Evolutionary conservation across 23 tunicate genomes (phyloP).

Genomic region (Clavelina lepadiformis): DNA sequence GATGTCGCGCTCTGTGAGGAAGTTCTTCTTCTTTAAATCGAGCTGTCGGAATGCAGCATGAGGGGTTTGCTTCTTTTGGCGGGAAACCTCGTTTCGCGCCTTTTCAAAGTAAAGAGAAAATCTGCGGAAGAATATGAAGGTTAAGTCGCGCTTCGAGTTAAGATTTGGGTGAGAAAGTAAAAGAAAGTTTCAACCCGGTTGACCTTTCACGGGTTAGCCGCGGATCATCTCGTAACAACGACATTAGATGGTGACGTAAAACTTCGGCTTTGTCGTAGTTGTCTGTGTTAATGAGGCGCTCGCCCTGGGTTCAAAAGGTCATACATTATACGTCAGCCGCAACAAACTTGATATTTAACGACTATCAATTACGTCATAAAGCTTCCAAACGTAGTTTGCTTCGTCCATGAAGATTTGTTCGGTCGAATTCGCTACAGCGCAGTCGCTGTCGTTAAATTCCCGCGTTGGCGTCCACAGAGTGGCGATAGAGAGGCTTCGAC

Average conservation of each 20-base stretch:
- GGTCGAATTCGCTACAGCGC: conserved; percentile 46
- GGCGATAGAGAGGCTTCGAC: conserved; percentile 81
- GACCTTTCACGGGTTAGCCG: conserved; percentile 82
- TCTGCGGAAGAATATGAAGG: conserved; percentile 35
- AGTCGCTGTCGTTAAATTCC: conserved; percentile 82
- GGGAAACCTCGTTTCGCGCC: conserved; percentile 75
- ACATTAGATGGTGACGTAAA: conserved; percentile 65
- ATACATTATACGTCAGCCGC: too few species aligned
- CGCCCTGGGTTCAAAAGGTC: conserved; percentile 34
- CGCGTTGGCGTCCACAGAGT: conserved; percentile 79
- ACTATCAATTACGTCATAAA: conserved; percentile 71
- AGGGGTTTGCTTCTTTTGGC: conserved; percentile 60
- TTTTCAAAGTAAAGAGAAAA: conserved; percentile 74
- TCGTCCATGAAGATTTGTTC: conserved; percentile 35
- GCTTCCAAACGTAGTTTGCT: conserved; percentile 71
- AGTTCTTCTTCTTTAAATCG: conserved; percentile 88
- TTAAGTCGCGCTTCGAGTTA: too few species aligned
- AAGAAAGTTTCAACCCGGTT: not conserved
- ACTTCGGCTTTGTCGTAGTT: conserved; percentile 75
- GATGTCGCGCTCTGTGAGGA: conserved; percentile 66
- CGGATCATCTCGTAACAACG: conserved; percentile 68
- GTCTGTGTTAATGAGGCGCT: conserved; percentile 63
- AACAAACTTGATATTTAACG: too few species aligned
- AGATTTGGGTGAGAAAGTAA: not conserved
- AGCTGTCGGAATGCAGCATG: conserved; percentile 94